Conservation (phyloP, 2,797 vertebrate genomes). For the Eremophila alpestris region DNA sequence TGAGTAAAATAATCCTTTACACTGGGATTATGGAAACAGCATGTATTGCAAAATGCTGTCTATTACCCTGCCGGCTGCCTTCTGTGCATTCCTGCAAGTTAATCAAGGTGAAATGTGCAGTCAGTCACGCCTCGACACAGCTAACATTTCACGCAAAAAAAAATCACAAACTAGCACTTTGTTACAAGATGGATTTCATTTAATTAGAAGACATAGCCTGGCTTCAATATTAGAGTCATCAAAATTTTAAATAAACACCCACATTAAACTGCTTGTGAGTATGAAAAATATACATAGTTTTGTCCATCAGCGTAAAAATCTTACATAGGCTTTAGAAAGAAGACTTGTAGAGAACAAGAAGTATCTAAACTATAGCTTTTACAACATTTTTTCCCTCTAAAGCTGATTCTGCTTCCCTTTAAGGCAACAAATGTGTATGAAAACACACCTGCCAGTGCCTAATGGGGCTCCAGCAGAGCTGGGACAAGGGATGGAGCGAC, state of each 20-base stretch:
- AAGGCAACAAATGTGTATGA: rapidly evolving
- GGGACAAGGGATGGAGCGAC: background rate
- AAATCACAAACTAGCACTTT: background rate
- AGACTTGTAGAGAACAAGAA: background rate
- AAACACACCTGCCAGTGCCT: background rate
- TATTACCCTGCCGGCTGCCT: background rate
- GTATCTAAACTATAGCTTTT: background rate
- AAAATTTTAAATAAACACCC: background rate
- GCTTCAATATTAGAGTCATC: background rate
- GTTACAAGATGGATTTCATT: background rate
- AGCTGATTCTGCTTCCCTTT: background rate
- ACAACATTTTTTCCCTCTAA: background rate
- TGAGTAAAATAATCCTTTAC: conserved; percentile 6
- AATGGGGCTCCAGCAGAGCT: background rate
- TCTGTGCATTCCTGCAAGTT: background rate
- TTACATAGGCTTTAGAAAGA: background rate
- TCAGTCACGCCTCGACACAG: background rate
- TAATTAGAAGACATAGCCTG: background rate
- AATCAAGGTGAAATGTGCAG: conserved; percentile 31
- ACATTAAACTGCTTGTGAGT: background rate
- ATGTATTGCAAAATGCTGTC: background rate
- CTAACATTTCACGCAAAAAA: background rate
- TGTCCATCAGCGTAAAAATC: background rate
- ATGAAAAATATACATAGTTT: background rate
- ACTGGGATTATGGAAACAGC: background rate